These are phyloP conservation scores for Gambusia yucatana DNA, from an alignment of 2,797 vertebrate species.

Conservation along the genomic window DNA sequence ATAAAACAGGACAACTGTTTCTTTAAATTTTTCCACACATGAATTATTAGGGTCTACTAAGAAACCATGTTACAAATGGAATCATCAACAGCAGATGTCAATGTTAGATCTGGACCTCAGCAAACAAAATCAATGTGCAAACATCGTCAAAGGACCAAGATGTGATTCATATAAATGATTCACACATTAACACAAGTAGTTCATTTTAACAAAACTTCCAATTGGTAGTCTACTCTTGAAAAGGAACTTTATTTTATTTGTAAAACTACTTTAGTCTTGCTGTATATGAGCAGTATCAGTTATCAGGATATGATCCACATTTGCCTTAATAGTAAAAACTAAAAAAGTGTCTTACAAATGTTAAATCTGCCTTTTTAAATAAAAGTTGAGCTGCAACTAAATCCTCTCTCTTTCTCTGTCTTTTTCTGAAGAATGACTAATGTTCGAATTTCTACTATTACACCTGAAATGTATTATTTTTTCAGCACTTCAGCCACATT, in stretches of 20 bases:
- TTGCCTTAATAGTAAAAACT: neutral
- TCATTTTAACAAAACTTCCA: neutral
- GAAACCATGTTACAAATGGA: too few relatives aligned
- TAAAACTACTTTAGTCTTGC: neutral
- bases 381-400: neutral
- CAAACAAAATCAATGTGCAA: too few relatives aligned
- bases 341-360: neutral
- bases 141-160: too few relatives aligned
- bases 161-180: neutral
- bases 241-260: constrained; percentile 3
- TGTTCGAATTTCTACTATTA: constrained; percentile 21
- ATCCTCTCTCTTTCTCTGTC: constrained; percentile 1
- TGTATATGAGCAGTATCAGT: neutral
- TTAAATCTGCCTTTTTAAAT: constrained; percentile 5
- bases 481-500: constrained; percentile 40
- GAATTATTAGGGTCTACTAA: too few relatives aligned
- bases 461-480: constrained; percentile 37
- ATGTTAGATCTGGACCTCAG: too few relatives aligned
- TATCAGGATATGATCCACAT: neutral
- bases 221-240: neutral
- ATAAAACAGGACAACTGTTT: too few relatives aligned
- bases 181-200: neutral
- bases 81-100: too few relatives aligned
- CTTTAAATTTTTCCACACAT: too few relatives aligned
- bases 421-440: neutral